phyloP scores from a whole-genome alignment of 2,113 vertebrate genomes.

The Dendropsophus ebraccatus region DNA sequence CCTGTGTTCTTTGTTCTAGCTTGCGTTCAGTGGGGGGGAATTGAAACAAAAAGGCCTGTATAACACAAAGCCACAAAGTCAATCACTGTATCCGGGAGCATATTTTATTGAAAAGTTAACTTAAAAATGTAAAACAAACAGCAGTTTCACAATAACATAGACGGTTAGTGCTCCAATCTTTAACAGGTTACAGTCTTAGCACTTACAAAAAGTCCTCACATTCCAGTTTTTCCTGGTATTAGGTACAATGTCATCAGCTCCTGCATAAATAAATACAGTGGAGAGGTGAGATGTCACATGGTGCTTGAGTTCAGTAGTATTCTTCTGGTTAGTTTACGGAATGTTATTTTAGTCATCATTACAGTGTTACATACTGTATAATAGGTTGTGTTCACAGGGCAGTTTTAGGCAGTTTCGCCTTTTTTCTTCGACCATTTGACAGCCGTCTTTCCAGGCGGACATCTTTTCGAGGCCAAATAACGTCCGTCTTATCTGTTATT shows the following conservation, averaged over 20 bases:
- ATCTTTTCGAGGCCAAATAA: too few species aligned
- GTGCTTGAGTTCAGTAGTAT: background rate
- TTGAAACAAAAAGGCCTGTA: background rate
- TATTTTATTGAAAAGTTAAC: slow-evolving; percentile 28
- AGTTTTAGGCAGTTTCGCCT: background rate
- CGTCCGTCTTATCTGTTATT: too few species aligned
- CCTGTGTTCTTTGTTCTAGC: background rate
- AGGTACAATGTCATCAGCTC: too few species aligned
- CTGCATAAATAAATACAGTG: background rate
- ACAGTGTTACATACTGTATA: background rate
- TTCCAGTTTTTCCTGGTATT: slow-evolving; percentile 3
- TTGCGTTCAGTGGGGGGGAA: background rate
- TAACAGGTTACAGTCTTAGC: background rate
- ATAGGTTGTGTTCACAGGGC: background rate
- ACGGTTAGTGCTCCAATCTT: background rate
- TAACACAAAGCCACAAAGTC: background rate
- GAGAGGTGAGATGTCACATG: background rate
- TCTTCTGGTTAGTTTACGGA: background rate
- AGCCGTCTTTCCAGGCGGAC: too few species aligned
- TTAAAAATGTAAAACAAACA: slow-evolving; percentile 20
- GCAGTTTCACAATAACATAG: background rate
- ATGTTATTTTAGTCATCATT: background rate
- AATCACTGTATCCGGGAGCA: background rate
- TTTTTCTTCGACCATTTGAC: too few species aligned
- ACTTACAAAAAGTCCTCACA: background rate